Evolutionary conservation across 2,888 invertebrate species (phyloP), one percentile per base, ranked within the genome.

Genomic region (Plutella xylostella): DNA sequence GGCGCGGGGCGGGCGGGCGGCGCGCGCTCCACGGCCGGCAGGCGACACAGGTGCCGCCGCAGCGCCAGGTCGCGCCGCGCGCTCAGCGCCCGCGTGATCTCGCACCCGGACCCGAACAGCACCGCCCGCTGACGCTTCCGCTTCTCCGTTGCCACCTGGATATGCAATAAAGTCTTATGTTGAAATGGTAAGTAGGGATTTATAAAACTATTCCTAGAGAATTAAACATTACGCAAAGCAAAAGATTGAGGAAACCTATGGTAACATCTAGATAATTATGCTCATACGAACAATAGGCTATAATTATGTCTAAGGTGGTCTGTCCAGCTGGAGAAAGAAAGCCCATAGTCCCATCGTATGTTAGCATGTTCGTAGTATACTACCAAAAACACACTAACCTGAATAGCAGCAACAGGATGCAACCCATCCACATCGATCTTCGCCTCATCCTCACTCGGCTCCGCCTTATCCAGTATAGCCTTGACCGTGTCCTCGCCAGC

Each of bases 21-120:
- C 17, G 85, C 85, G 43, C 86, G 73, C 55, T 91, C 90, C 4
- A 87, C 86, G 1, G 88, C 77, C 0, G 91, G 90, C 55, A 91
- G 70, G 54, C 89, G 87, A 60, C 91, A 91, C 39, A 93, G 68
- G 61, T 89, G 89, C 25, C 91, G 76, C 7, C 91, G 82, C 48
- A 94, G 85, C 21, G 90, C 89, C 47, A 94, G 76, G 66, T 95
- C 95, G 43, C 91, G 85, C 15, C 94, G 85, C 6, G 94, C 93
- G 54, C 92, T 92, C 40, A 94, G 70, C 0, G 93, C 94, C 14
- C 92, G 85, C 21, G 92, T 89, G 57, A 89, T 90, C 35, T 90
- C 89, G 43, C 92, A 93, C 15, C 92, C 92, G 35, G 92, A 88
- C 59, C 89, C 89, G 48, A 88, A 87, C 52, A 94, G 85, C 3